Base-by-base conservation (phyloP, 2,113 vertebrate genomes). In the Austrofundulus limnaeus region DNA sequence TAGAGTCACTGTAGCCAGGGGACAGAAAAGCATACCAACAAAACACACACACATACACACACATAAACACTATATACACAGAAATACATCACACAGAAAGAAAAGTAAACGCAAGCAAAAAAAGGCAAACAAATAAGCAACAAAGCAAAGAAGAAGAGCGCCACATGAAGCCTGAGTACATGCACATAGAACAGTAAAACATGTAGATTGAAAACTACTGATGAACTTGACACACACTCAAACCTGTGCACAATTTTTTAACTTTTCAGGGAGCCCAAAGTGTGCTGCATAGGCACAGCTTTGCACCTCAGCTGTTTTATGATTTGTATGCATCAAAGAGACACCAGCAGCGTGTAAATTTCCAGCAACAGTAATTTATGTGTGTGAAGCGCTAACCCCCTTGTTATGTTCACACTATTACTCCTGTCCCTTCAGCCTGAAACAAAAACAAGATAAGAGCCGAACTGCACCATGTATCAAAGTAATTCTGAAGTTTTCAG, bases 1-100 rank as follows among this genome's bases (percentile, higher is more conserved):
- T 65, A 75, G 75, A 67, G 73, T 77, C 71, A 57, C 38, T 72
- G 72, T 70, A 84, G 81, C 85, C 85, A 71, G 66, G 81, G 83
- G 85, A 85, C 78, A 78, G 43, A 72, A 70, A 74, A 67, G 59
- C 82, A 70, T 47, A 59, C 66, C 61, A 52, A 63, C 51, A 34
- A 70, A 48, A 61, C 43, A 71, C 66, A 75, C 72, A 64, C 25
- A 71, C 66, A 75, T 70, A 64, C 25, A 13, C 14, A 31, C 55
- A 55, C 37, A 58, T 62, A 17, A 41, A 41, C 45, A 34, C 21
- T 49, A 53, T 17, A 43, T 42, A 53, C 25, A 70, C 21, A 58
- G 49, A 69, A 67, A 76, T 66, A 55, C 49, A 20, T 54, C 28
- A 66, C 19, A 56, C 23, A 51, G 38, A 38, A 55, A 78, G 52